Percentiles rank a stretch among this genome's conserved stretches.
Evolutionary conservation across 2,888 invertebrate genomes (phyloP).

Genomic region (Bombylius discolor): DNA sequence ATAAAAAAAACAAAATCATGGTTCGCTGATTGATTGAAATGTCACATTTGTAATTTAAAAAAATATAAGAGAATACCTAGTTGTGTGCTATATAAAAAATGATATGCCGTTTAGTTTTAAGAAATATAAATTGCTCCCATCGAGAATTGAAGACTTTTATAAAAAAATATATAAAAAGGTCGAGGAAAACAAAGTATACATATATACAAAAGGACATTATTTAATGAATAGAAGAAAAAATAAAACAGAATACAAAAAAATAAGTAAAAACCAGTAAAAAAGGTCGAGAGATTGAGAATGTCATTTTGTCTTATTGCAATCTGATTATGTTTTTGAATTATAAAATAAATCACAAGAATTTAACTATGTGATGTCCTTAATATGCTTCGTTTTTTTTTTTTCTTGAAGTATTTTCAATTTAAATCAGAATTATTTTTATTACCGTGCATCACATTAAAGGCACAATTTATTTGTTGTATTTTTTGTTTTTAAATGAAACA

Average conservation of each 20-base stretch:
- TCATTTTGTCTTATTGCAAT: background rate
- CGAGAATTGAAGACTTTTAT: background rate
- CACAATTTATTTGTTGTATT: too few relatives aligned
- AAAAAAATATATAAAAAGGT: background rate
- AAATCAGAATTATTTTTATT: too few relatives aligned
- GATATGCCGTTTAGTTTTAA: constrained; percentile 14
- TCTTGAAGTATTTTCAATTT: too few relatives aligned
- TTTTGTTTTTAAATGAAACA: too few relatives aligned
- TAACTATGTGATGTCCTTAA: background rate
- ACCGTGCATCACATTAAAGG: too few relatives aligned
- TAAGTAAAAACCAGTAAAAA: background rate
- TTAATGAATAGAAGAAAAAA: background rate
- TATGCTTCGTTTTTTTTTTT: too few relatives aligned
- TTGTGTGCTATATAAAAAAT: constrained; percentile 12
- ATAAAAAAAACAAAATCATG: constrained; percentile 1
- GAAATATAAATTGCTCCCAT: constrained; percentile 14
- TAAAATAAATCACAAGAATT: background rate
- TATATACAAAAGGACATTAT: too few relatives aligned
- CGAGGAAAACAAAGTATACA: background rate
- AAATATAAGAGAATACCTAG: background rate
- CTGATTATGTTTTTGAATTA: background rate
- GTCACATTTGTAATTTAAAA: constrained; percentile 8
- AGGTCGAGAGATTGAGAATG: background rate
- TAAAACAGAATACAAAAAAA: too few relatives aligned
- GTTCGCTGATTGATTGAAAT: constrained; percentile 14